phyloP scores from a whole-genome alignment of 1,140 invertebrate species.

The Eurytemora carolleeae region DNA sequence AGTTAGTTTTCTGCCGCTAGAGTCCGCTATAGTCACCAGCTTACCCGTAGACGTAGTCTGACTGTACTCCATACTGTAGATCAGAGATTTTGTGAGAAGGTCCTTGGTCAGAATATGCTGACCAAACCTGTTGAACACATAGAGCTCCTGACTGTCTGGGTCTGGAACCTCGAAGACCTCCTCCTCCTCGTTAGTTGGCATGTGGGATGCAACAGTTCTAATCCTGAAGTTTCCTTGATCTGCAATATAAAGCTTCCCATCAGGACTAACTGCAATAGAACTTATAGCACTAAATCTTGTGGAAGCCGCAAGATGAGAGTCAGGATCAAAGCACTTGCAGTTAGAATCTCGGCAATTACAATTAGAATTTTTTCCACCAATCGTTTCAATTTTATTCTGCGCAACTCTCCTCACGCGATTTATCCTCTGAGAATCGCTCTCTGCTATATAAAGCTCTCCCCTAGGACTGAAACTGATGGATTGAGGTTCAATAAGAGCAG shows the following conservation, averaged over 20 bases:
- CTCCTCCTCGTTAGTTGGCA: constrained; percentile 66
- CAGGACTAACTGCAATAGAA: constrained; percentile 73
- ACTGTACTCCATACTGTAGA: constrained; percentile 78
- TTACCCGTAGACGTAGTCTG: constrained; percentile 13
- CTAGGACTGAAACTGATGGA: constrained; percentile 51
- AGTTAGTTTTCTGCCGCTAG: constrained; percentile 75
- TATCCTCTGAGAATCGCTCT: constrained; percentile 67
- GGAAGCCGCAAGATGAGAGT: constrained; percentile 68
- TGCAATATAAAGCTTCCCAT: constrained; percentile 76
- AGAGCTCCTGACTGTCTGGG: constrained; percentile 70
- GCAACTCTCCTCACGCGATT: constrained; percentile 67
- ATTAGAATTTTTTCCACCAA: constrained; percentile 61
- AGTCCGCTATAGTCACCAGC: constrained; percentile 72
- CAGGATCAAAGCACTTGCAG: constrained; percentile 72
- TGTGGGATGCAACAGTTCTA: constrained; percentile 64
- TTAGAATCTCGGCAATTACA: constrained; percentile 74
- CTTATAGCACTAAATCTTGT: constrained; percentile 81
- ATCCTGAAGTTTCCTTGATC: constrained; percentile 63
- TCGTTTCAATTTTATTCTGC: constrained; percentile 56
- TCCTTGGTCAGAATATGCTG: constrained; percentile 79
- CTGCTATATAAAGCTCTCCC: constrained; percentile 83
- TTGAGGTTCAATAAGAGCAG: constrained; percentile 16
- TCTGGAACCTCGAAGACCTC: constrained; percentile 64
- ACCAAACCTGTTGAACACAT: constrained; percentile 79
- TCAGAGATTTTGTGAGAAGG: constrained; percentile 69